A percentile compares a stretch with the other conserved stretches of the same genome.
These are phyloP conservation scores for Muraenolepis orangiensis DNA, from an alignment of 2,797 vertebrate species.

Conservation along the genomic window DNA sequence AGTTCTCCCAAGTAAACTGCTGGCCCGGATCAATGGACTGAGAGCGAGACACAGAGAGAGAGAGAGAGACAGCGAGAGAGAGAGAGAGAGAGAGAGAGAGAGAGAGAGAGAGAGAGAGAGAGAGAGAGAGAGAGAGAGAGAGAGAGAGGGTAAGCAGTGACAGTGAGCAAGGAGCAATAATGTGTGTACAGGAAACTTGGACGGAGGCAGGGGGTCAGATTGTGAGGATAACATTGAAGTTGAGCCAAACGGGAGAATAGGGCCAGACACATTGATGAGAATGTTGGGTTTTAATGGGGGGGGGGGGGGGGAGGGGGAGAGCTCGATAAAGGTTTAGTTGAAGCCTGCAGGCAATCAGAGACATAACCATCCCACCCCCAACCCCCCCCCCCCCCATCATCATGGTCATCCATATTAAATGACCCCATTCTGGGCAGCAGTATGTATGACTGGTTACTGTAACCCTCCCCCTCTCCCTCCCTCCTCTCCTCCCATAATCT, in stretches of 20 bases:
- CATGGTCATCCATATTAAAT: constrained; percentile 35
- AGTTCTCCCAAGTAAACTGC: constrained; percentile 98
- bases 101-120: neutral
- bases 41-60: constrained; percentile 11
- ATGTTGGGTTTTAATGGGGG: constrained; percentile 18
- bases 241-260: constrained; percentile 19
- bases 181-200: neutral
- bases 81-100: neutral
- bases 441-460: constrained; percentile 30
- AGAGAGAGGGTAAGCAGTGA: constrained; percentile 3
- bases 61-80: constrained; percentile 8
- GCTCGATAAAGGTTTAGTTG: constrained; percentile 21
- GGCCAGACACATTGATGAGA: constrained; percentile 16
- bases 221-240: constrained; percentile 3
- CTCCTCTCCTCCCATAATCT: constrained; percentile 12
- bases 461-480: constrained; percentile 16
- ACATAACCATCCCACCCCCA: constrained; percentile 4
- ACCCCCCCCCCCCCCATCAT: neutral
- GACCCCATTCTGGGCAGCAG: constrained; percentile 38
- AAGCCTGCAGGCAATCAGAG: constrained; percentile 19
- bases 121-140: constrained; percentile 8
- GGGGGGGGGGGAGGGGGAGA: constrained; percentile 9
- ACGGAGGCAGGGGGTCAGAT: neutral
- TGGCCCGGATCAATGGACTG: constrained; percentile 94
- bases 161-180: neutral